phyloP scores from a whole-genome alignment of 2,113 vertebrate species.

The Strix aluco region DNA sequence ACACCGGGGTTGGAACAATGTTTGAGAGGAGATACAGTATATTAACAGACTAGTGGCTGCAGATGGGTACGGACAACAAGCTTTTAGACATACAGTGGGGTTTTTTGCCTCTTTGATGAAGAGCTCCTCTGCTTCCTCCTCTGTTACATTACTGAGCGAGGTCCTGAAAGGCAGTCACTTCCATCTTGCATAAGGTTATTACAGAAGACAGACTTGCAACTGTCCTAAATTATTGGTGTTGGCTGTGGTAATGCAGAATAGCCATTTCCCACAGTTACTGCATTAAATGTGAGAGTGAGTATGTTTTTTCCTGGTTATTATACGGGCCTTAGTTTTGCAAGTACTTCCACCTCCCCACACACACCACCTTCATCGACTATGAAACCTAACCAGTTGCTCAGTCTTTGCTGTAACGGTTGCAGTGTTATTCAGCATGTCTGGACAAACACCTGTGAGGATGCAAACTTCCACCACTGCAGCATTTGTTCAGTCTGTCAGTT shows the following conservation, averaged over 20 bases:
- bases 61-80: background rate
- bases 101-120: background rate
- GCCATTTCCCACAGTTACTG: background rate
- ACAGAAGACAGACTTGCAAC: background rate
- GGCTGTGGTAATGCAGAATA: background rate
- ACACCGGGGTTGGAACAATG: background rate
- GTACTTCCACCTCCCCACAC: background rate
- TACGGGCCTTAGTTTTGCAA: background rate
- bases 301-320: background rate
- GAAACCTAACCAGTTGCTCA: background rate
- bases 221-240: background rate
- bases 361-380: background rate
- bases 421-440: rapidly evolving
- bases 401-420: background rate
- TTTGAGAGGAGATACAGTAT: background rate
- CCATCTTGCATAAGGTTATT: background rate
- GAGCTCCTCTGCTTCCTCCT: background rate
- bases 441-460: background rate
- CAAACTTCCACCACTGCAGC: background rate
- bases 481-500: background rate
- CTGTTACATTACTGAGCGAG: rapidly evolving
- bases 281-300: background rate
- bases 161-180: background rate
- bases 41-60: background rate
- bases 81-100: background rate